These are phyloP conservation scores for Urocolius indicus DNA, from an alignment of 2,113 vertebrate species.

Conservation along the genomic window DNA sequence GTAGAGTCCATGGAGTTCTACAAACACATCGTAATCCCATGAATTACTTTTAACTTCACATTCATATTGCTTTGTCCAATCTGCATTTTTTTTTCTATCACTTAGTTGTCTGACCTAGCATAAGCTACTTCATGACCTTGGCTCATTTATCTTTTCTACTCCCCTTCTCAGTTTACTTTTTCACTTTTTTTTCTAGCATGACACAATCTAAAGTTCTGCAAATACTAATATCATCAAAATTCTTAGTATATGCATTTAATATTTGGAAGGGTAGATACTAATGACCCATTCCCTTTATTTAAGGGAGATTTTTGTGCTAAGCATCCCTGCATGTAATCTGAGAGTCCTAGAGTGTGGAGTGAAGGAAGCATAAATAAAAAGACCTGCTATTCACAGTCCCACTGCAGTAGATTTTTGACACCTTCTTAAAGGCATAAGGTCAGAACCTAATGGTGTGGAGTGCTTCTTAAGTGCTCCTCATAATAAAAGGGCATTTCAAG, in stretches of 20 bases:
- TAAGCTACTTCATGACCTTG: background rate
- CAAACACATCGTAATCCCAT: conserved; percentile 28
- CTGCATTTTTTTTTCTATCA: background rate
- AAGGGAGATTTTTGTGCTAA: background rate
- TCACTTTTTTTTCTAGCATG: background rate
- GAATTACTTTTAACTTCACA: background rate
- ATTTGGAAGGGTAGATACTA: background rate
- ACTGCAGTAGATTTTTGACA: background rate
- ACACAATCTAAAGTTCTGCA: background rate
- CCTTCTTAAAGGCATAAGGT: background rate
- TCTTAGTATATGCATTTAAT: background rate
- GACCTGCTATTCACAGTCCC: background rate
- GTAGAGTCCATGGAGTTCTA: background rate
- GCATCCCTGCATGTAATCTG: background rate
- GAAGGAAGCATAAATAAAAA: conserved; percentile 14
- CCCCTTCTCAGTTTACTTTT: background rate
- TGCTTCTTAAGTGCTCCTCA: background rate
- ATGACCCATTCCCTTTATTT: background rate
- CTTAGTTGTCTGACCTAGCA: background rate
- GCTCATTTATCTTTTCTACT: background rate
- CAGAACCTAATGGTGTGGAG: background rate
- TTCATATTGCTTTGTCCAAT: conserved; percentile 17
- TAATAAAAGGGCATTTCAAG: background rate
- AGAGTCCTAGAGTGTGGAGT: background rate
- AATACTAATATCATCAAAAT: background rate